A percentile compares a stretch with the other conserved stretches of the same genome.
phyloP scores from a whole-genome alignment of 2,113 vertebrate species.

The Phylloscopus whistleri region DNA sequence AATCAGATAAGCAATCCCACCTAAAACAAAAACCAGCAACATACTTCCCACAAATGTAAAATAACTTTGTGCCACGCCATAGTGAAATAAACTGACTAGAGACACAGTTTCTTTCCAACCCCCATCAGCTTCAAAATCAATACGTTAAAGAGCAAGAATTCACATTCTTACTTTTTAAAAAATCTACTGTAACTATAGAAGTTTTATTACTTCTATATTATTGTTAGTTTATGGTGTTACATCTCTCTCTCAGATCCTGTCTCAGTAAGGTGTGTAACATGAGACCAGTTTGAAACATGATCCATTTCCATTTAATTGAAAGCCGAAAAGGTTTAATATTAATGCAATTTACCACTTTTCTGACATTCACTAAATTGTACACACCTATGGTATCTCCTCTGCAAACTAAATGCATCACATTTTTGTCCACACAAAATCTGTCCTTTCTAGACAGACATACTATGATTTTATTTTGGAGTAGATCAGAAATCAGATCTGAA shows the following conservation, averaged over 20 bases:
- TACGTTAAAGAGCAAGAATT: neutral
- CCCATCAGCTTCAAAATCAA: neutral
- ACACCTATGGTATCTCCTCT: neutral
- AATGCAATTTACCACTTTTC: neutral
- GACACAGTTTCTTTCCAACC: neutral
- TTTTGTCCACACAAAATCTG: neutral
- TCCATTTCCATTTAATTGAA: neutral
- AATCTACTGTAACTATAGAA: neutral
- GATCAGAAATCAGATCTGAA: neutral
- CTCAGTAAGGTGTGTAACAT: neutral
- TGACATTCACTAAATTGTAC: neutral
- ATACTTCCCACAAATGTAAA: neutral
- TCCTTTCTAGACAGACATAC: neutral
- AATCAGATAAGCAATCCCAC: constrained; percentile 23
- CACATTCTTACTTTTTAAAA: neutral
- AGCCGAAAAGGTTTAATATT: neutral
- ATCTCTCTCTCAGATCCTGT: neutral
- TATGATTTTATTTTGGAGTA: neutral
- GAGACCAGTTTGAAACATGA: neutral
- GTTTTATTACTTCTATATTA: neutral
- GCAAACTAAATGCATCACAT: neutral
- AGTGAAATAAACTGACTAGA: neutral
- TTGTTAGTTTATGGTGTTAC: neutral
- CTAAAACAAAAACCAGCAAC: neutral
- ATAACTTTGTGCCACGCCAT: neutral